phyloP scores from a whole-genome alignment of 2,113 vertebrate species.

The Colossoma macropomum region DNA sequence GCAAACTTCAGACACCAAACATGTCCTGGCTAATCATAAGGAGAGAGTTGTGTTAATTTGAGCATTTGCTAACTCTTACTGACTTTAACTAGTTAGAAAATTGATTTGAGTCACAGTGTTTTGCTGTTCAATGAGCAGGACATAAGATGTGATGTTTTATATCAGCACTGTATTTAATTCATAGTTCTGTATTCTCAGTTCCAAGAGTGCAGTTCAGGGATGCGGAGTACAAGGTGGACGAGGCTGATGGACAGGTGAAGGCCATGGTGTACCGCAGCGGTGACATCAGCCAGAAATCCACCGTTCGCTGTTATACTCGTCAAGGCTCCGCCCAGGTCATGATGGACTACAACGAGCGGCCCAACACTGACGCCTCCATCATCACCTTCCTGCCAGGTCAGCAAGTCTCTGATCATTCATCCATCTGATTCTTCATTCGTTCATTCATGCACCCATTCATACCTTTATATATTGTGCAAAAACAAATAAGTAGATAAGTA shows the following conservation, averaged over 20 bases:
- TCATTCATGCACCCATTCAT: not conserved
- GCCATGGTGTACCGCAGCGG: slow-evolving; percentile 77
- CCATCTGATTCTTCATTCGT: not conserved
- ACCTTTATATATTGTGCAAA: too few relatives aligned
- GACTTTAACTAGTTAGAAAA: too few relatives aligned
- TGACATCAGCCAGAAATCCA: slow-evolving; percentile 76
- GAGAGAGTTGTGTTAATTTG: too few relatives aligned
- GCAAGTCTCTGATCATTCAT: slow-evolving; percentile 9
- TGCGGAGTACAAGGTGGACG: slow-evolving; percentile 74
- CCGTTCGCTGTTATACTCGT: slow-evolving; percentile 78
- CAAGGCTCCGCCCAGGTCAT: slow-evolving; percentile 85
- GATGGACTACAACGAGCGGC: slow-evolving; percentile 82
- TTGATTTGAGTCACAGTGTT: too few relatives aligned
- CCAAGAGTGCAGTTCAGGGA: slow-evolving; percentile 84
- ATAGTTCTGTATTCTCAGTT: slow-evolving; percentile 61
- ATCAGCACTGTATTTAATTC: too few relatives aligned
- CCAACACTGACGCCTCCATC: slow-evolving; percentile 79
- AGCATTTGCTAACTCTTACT: too few relatives aligned
- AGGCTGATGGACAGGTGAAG: slow-evolving; percentile 75
- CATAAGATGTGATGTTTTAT: not conserved
- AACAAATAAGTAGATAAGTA: too few relatives aligned
- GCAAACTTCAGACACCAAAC: too few relatives aligned
- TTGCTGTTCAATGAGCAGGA: not conserved
- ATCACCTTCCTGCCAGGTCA: slow-evolving; percentile 81
- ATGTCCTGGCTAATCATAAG: too few relatives aligned